A percentile compares a stretch with the other conserved stretches of the same genome.
Evolutionary conservation across 2,797 vertebrate species (phyloP).

Genomic region (Sebastolobus alascanus): DNA sequence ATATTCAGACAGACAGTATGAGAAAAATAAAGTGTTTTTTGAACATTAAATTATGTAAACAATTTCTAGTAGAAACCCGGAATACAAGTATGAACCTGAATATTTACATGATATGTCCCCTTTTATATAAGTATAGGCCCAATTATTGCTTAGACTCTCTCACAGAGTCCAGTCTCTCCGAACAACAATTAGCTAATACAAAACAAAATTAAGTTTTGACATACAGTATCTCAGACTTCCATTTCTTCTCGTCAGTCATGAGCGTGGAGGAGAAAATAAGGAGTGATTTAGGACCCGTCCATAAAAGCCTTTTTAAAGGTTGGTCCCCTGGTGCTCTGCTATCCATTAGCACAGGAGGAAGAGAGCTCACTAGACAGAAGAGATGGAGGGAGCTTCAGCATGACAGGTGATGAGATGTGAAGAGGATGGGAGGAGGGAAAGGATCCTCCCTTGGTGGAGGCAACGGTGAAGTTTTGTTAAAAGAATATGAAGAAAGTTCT

Average conservation of each 20-base stretch:
- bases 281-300: conserved; percentile 31
- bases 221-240: not conserved
- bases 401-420: conserved; percentile 39
- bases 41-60: no score
- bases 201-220: not conserved
- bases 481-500: conserved; percentile 17
- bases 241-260: conserved; percentile 25
- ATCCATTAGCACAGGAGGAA: conserved; percentile 56
- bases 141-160: not conserved
- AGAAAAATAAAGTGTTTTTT: no score
- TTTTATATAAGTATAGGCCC: not conserved
- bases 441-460: not conserved
- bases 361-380: conserved; percentile 32
- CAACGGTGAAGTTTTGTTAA: not conserved
- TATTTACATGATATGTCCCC: no score
- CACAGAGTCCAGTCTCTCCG: not conserved
- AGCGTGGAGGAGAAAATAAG: not conserved
- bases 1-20: no score
- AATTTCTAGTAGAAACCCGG: no score
- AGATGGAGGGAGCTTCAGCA: conserved; percentile 11
- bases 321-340: conserved; percentile 52
- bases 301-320: conserved; percentile 59
- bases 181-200: not conserved
- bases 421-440: conserved; percentile 26
- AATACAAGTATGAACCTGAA: no score